Base-by-base conservation (phyloP, 2,113 vertebrate species). In the Taurulus bubalis region DNA sequence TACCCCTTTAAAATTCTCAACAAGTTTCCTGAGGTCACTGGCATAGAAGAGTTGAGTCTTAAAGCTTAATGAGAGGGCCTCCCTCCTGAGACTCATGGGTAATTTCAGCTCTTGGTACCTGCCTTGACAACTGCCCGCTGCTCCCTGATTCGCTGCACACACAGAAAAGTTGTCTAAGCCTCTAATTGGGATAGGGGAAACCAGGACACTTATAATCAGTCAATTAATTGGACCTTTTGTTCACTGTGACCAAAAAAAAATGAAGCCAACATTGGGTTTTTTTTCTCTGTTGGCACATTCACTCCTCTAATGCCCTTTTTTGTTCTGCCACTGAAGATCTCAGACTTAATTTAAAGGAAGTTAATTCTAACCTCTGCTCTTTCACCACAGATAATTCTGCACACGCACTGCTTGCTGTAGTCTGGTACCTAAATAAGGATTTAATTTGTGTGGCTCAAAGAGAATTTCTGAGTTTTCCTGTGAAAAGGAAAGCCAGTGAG, bases 211-310 rank as follows among this genome's bases (percentile, higher is more conserved):
- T 90, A 88, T 92, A 92, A 90, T 91, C 84, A 84, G 85, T 80
- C 88, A 83, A 85, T 94, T 94, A 94, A 92, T 85, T 93, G 90
- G 85, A 90, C 84, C 91, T 94, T 92, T 92, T 93, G 86, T 91
- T 92, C 87, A 59, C 75, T 80, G 73, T 81, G 69, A 60, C 67
- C 53, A 45, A 77, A 85, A 68, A n/a, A 83, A 70, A 65, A 70
- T 64, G 0, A 75, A 89, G 87, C 67, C 38, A 74, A 26, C 67
- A 42, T 77, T 73, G 66, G 79, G 71, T 79, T 64, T 79, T 64
- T 85, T 71, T 62, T n/a, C 60, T 82, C 56, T 75, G 66, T 68
- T 59, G 34, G 53, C 67, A 56, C 60, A 80, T 63, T 22, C 42
- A 51, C 69, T 74, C 65, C 16, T 18, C 49, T 77, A 75, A 84